A percentile compares a stretch with the other conserved stretches of the same genome.
phyloP scores from a whole-genome alignment of 2,888 invertebrate genomes.

The Rotaria socialis region DNA sequence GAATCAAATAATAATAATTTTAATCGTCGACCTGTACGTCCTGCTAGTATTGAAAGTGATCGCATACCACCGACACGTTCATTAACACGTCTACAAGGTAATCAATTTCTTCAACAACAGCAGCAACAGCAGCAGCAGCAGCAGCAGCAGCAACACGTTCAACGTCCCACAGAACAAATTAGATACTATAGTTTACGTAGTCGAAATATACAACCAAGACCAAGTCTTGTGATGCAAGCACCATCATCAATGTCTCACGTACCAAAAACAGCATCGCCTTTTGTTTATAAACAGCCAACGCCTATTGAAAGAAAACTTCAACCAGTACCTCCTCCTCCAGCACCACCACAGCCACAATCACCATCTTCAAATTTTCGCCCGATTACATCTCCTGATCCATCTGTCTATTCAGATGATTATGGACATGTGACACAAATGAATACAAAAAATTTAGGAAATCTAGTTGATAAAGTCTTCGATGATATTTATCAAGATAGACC shows the following conservation, averaged over 20 bases:
- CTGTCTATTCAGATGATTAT: slow-evolving; percentile 20
- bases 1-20: not conserved
- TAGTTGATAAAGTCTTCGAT: slow-evolving; percentile 29
- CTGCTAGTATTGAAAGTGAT: not conserved
- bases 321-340: not conserved
- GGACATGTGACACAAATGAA: slow-evolving; percentile 26
- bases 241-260: not conserved
- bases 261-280: not conserved
- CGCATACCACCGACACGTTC: not conserved
- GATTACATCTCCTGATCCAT: not conserved
- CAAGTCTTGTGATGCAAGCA: not conserved
- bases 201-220: not conserved
- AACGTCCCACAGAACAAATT: not conserved
- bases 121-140: not conserved
- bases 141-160: not conserved
- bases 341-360: not conserved
- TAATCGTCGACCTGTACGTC: not conserved
- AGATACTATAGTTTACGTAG: slow-evolving; percentile 30
- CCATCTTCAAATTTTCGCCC: not conserved
- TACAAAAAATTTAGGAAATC: slow-evolving; percentile 2
- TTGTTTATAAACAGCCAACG: not conserved
- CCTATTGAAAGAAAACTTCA: not conserved
- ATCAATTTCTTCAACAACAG: not conserved
- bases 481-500: slow-evolving; percentile 12
- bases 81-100: not conserved